Conservation (phyloP, 2,113 vertebrate genomes). For the Pseudopipra pipra region DNA sequence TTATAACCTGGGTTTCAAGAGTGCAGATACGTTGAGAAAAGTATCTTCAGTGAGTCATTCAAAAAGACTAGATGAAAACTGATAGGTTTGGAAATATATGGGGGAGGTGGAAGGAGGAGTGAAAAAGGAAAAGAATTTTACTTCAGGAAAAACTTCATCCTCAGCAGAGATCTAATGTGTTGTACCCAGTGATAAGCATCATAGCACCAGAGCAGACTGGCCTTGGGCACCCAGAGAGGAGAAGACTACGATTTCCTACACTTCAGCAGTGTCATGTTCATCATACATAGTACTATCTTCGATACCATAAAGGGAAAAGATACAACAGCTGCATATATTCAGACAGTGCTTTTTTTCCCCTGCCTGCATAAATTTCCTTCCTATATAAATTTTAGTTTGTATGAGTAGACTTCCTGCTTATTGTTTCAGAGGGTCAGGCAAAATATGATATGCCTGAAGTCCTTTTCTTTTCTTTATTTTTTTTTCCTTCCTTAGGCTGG, state of each 20-base stretch:
- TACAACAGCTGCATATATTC: not conserved
- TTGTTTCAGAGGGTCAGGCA: not conserved
- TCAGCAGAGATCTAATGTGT: not conserved
- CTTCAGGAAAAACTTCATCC: not conserved
- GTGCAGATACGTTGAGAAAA: fast-evolving
- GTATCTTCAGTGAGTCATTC: not conserved
- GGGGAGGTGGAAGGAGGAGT: not conserved
- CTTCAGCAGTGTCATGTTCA: not conserved
- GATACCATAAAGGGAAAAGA: not conserved
- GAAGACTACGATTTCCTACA: not conserved
- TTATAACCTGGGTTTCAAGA: not conserved
- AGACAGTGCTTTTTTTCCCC: not conserved
- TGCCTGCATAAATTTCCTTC: not conserved
- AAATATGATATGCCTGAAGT: not conserved
- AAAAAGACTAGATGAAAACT: not conserved
- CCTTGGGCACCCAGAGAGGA: not conserved
- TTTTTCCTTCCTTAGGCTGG: not conserved
- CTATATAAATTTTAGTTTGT: not conserved
- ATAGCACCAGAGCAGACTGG: not conserved
- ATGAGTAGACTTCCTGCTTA: not conserved
- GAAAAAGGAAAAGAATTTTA: not conserved
- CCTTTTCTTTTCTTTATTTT: not conserved
- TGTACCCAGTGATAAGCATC: not conserved
- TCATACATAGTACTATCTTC: not conserved
- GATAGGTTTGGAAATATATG: not conserved